Evolutionary conservation across 2,797 vertebrate genomes (phyloP).

Genomic region (Urocyon cinereoargenteus): DNA sequence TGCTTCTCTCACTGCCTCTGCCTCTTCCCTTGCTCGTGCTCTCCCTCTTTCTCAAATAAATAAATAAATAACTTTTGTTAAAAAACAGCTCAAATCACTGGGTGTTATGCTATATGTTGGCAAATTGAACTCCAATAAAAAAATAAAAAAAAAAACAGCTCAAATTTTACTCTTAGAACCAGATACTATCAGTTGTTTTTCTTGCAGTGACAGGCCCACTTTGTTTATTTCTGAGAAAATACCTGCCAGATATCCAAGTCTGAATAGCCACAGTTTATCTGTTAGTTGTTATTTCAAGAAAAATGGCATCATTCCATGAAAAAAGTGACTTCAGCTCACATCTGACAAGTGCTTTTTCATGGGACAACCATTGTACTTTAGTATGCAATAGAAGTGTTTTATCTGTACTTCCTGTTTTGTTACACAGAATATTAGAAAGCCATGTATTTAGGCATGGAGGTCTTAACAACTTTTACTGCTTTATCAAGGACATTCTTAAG

Average conservation of each 20-base stretch:
- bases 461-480: not conserved
- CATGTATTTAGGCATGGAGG: not conserved
- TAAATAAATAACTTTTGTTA: too few relatives aligned
- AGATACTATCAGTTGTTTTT: not conserved
- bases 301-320: not conserved
- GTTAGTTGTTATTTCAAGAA: constrained; percentile 23
- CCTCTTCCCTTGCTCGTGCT: too few relatives aligned
- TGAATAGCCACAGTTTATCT: not conserved
- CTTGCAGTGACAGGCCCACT: not conserved
- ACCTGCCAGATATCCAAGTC: not conserved
- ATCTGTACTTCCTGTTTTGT: not conserved
- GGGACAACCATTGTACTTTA: not conserved
- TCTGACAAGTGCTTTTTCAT: not conserved
- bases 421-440: not conserved
- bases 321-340: constrained; percentile 1
- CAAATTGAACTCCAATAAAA: too few relatives aligned
- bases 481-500: constrained; percentile 6
- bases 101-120: too few relatives aligned
- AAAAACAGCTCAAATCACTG: too few relatives aligned
- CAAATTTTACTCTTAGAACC: not conserved
- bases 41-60: too few relatives aligned
- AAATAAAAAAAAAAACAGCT: not conserved
- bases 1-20: too few relatives aligned
- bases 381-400: not conserved
- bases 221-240: constrained; percentile 41